Base-by-base conservation (phyloP, 2,888 invertebrate species). In the Campoletis raptor region DNA sequence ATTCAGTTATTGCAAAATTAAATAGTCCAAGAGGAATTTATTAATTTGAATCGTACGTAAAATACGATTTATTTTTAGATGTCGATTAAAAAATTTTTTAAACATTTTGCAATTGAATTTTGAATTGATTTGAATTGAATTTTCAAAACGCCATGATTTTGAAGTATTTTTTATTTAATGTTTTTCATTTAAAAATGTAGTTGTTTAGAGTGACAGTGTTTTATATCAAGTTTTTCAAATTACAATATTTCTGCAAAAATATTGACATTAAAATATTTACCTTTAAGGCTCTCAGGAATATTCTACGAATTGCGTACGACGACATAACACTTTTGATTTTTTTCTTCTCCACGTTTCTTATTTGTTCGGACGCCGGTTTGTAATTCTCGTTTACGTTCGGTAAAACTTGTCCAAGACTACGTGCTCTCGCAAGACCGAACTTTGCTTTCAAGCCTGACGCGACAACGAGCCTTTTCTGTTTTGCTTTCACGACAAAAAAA, bases 231-330 rank as follows among this genome's bases (percentile, higher is more conserved):
- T 30, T 57, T 30, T 30, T 57, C 30, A 2, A 12, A 6, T 30
- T 0, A 30, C 15, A 30, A 61, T 52, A 36, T 73, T 73, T 24
- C n/a, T 8, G 12, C 42, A 24, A 42, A 10, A 9, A 52, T 36
- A 36, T 48, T 18, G 40, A 37, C 36, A 69, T 18, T 76, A 40
- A 48, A 61, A 61, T 69, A 45, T 52, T 48, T 83, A 83, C 83
- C 83, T 83, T 76, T 45, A 24, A 67, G 42, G 15, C 52, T 36
- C 8, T 24, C n/a, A 40, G 45, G 24, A 66, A 72, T 30, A 66
- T 83, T 83, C 66, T 30, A 73, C 72, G 78, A 73, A 78, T 66
- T 45, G 66, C 72, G 70, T 57, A 83, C 21, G 45, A 42, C 64
- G 69, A 18, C 76, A 70, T 64, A 30, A 64, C 45, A 45, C 40